Conservation (phyloP, 2,113 vertebrate genomes). For the Meriones unguiculatus region DNA sequence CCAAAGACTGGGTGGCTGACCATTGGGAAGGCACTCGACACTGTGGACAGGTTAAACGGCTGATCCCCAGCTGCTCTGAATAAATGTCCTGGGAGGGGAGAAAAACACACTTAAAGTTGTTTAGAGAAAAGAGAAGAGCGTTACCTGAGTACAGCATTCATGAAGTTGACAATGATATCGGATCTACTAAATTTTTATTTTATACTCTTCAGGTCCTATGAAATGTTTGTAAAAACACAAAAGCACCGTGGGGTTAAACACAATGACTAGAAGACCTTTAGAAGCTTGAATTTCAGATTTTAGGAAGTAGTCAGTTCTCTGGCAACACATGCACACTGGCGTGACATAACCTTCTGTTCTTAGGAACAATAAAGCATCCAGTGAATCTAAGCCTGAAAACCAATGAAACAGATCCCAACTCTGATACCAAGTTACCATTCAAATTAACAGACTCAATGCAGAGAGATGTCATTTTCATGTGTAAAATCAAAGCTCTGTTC, state of each 20-base stretch:
- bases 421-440: slow-evolving; percentile 30
- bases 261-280: slow-evolving; percentile 58
- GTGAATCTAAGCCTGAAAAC: slow-evolving; percentile 46
- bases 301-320: slow-evolving; percentile 50
- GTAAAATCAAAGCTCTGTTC: neutral
- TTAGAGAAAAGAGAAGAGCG: slow-evolving; percentile 69
- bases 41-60: slow-evolving; percentile 87
- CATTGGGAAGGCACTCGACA: slow-evolving; percentile 92
- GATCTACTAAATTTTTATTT: slow-evolving; percentile 34
- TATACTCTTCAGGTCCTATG: neutral
- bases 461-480: neutral
- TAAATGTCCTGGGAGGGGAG: slow-evolving; percentile 87
- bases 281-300: slow-evolving; percentile 49
- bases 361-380: slow-evolving; percentile 41
- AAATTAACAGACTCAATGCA: slow-evolving; percentile 31
- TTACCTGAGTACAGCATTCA: slow-evolving; percentile 71
- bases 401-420: slow-evolving; percentile 40
- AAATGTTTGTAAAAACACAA: slow-evolving; percentile 62
- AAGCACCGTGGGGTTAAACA: slow-evolving; percentile 38
- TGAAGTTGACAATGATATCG: slow-evolving; percentile 42
- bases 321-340: slow-evolving; percentile 31
- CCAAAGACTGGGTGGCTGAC: slow-evolving; percentile 90
- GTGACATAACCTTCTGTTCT: slow-evolving; percentile 1
- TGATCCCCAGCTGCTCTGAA: slow-evolving; percentile 89
- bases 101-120: slow-evolving; percentile 82